Conservation (phyloP, 2,888 invertebrate genomes). For the Callosobruchus maculatus region DNA sequence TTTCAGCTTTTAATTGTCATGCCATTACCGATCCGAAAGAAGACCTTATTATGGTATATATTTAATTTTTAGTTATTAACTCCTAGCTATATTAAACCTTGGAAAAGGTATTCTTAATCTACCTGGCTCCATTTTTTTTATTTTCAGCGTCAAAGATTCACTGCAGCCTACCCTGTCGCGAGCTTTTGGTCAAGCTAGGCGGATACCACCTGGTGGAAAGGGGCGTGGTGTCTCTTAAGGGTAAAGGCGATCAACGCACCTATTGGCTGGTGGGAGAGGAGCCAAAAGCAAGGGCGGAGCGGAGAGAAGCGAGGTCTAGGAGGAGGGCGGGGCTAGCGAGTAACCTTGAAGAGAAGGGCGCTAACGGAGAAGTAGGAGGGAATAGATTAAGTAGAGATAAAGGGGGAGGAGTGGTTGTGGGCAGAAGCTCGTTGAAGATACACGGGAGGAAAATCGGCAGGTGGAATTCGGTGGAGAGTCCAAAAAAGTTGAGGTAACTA, state of each 20-base stretch:
- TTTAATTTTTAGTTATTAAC: too few relatives aligned
- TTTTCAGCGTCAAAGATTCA: constrained; percentile 75
- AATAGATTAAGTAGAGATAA: not conserved
- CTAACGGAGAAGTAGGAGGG: not conserved
- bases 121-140: not conserved
- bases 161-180: constrained; percentile 72
- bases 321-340: constrained; percentile 34
- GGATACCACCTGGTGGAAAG: constrained; percentile 75
- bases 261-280: constrained; percentile 82
- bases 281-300: constrained; percentile 54
- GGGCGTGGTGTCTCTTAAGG: constrained; percentile 76
- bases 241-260: constrained; percentile 78
- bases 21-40: too few relatives aligned
- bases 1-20: too few relatives aligned
- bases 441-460: constrained; percentile 59
- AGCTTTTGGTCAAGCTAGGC: constrained; percentile 65
- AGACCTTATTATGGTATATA: too few relatives aligned
- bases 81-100: too few relatives aligned
- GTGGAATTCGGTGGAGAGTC: constrained; percentile 79
- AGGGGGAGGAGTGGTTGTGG: constrained; percentile 33
- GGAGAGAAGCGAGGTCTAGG: constrained; percentile 54
- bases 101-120: too few relatives aligned
- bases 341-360: not conserved
- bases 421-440: constrained; percentile 69
- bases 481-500: constrained; percentile 67